phyloP scores from a whole-genome alignment of 2,888 invertebrate genomes.

The Erynnis tages region DNA sequence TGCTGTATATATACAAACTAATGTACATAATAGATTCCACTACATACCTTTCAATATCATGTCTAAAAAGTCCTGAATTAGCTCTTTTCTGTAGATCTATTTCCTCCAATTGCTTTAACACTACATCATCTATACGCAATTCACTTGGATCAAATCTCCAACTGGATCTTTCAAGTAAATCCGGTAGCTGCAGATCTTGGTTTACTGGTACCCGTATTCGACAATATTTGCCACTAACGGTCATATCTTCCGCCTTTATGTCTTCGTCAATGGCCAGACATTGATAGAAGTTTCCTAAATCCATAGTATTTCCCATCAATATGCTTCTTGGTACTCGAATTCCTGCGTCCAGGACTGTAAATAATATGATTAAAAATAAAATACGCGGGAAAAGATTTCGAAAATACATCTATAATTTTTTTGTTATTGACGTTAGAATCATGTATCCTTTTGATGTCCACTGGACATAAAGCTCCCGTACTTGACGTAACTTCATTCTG shows the following conservation, averaged over 20 bases:
- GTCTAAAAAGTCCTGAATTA: background rate
- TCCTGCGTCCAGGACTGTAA: constrained; percentile 45
- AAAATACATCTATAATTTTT: too few species aligned
- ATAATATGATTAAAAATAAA: background rate
- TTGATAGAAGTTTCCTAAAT: constrained; percentile 49
- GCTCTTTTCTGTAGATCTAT: background rate
- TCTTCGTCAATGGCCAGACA: constrained; percentile 43
- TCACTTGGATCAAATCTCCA: constrained; percentile 20
- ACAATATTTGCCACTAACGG: constrained; percentile 55
- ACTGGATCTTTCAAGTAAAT: background rate
- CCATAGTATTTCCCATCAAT: constrained; percentile 38
- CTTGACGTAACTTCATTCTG: too few species aligned
- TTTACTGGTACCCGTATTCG: constrained; percentile 41
- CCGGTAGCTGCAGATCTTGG: constrained; percentile 36
- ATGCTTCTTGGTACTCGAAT: constrained; percentile 45
- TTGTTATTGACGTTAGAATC: background rate
- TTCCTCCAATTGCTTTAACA: background rate
- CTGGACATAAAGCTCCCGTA: too few species aligned
- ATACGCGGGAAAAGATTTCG: background rate
- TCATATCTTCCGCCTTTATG: constrained; percentile 30
- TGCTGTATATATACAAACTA: too few species aligned
- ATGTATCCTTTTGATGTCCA: background rate
- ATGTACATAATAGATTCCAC: background rate
- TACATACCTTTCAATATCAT: background rate
- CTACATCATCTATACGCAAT: constrained; percentile 10